Evolutionary conservation across 1,140 invertebrate genomes (phyloP), one percentile per base, ranked within the genome.

Genomic region (Drosophila nannoptera): DNA sequence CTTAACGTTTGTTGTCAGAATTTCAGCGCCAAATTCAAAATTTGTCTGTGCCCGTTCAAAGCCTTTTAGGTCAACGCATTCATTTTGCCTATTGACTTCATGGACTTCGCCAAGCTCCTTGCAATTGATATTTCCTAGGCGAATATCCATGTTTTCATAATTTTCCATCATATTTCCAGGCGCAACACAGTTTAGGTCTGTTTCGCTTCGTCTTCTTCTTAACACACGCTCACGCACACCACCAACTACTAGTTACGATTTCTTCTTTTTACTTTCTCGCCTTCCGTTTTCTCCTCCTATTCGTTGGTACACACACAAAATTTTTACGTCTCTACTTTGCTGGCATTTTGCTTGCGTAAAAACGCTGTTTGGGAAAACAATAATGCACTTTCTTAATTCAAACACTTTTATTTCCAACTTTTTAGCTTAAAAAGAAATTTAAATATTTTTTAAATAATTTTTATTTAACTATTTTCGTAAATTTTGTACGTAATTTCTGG

Each of bases 1-100:
- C 22, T 69, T 69, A n/a, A 62, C 52, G 38, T 78, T 77, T 66
- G 83, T 65, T 70, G 69, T 71, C 43, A 77, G 49, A 66, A 88
- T 86, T 88, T 88, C 87, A 84, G 87, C 87, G 87, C 87, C 87
- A 88, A 88, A 88, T 86, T 80, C 71, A 45, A 88, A 86, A 58
- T 75, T 75, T 9, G 69, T 22, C 52, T 75, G 66, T 42, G 70
- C 48, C 12, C 60, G 48, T 5, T 59, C 60, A 40, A 58, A 72
- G 36, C 12, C 45, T 5, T 56, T 53, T 38, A 60, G 29, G 36
- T 40, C 61, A 45, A 63, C 35, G 40, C 22, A 38, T 8, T 36
- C 31, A 1, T 32, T 35, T 11, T 46, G 46, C 11, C 82, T 33
- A 53, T 69, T 46, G 2, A 81, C 48, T 14, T 83, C 78, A 46